Evolutionary conservation across 2,113 vertebrate species (phyloP).

Genomic region (Forbesichthys papilliferus): DNA sequence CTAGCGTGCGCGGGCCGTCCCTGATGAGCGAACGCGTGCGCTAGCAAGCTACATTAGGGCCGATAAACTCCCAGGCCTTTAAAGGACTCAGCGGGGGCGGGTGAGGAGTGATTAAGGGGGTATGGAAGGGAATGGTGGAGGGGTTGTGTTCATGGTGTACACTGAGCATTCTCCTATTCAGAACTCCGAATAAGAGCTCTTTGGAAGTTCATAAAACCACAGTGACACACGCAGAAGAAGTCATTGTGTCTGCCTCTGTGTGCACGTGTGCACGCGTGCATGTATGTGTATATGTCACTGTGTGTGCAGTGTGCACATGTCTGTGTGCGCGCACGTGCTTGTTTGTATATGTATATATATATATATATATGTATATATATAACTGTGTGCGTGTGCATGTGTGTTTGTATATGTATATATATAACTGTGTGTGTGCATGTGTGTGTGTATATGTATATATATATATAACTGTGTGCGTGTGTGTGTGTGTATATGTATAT

Average conservation of each 20-base stretch:
- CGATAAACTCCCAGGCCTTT: slow-evolving; percentile 71
- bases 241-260: slow-evolving; percentile 16
- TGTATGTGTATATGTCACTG: slow-evolving; percentile 1
- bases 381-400: slow-evolving; percentile 25
- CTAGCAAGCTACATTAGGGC: slow-evolving; percentile 62
- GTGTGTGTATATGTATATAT: no score
- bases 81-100: slow-evolving; percentile 54
- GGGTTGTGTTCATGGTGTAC: slow-evolving; percentile 28
- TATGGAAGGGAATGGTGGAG: background rate
- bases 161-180: slow-evolving; percentile 50
- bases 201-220: slow-evolving; percentile 44
- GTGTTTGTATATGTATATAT: background rate
- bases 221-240: slow-evolving; percentile 51
- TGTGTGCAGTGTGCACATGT: background rate
- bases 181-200: slow-evolving; percentile 42
- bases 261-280: slow-evolving; percentile 10
- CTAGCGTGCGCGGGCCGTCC: slow-evolving; percentile 28
- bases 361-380: no score
- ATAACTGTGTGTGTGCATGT: background rate
- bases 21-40: slow-evolving; percentile 28
- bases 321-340: background rate
- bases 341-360: slow-evolving; percentile 15
- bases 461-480: background rate
- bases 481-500: slow-evolving; percentile 2
- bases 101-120: background rate